A percentile compares a stretch with the other conserved stretches of the same genome.
Conservation (phyloP, 2,113 vertebrate genomes). For the Cynoglossus semilaevis region DNA sequence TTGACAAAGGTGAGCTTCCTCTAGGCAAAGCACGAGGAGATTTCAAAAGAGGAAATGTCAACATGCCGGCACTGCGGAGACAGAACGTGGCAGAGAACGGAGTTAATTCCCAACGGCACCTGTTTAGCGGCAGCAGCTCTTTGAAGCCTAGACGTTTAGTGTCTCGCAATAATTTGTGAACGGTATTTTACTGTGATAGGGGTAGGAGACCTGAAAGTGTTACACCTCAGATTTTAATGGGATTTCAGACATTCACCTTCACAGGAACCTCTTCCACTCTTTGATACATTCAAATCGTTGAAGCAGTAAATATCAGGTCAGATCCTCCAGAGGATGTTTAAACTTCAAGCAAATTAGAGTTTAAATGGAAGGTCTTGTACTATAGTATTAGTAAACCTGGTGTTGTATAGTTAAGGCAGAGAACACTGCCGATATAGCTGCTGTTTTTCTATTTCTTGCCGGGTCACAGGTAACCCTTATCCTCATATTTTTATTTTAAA, state of each 20-base stretch:
- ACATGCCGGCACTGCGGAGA: constrained; percentile 18
- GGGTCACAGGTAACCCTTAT: no score
- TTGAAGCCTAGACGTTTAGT: constrained; percentile 28
- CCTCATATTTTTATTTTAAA: no score
- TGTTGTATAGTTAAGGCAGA: neutral
- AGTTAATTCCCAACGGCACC: constrained; percentile 45
- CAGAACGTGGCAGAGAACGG: constrained; percentile 23
- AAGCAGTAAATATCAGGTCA: constrained; percentile 43
- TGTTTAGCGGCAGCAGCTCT: constrained; percentile 39
- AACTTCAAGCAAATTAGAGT: constrained; percentile 17
- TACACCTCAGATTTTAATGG: constrained; percentile 14
- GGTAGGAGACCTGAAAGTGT: constrained; percentile 21
- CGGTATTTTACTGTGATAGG: constrained; percentile 37
- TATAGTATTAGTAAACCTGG: neutral
- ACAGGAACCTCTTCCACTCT: constrained; percentile 10
- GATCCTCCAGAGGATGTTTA: constrained; percentile 27
- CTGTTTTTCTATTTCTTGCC: no score
- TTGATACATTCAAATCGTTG: neutral
- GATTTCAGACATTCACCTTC: constrained; percentile 35
- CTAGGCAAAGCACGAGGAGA: constrained; percentile 25
- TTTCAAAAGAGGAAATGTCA: constrained; percentile 36
- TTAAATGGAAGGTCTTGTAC: constrained; percentile 3
- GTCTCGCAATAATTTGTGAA: constrained; percentile 35
- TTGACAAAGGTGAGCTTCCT: constrained; percentile 44
- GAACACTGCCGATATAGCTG: no score